Conservation (phyloP, 2,797 vertebrate genomes). For the Neosilurus hyrtlii region DNA sequence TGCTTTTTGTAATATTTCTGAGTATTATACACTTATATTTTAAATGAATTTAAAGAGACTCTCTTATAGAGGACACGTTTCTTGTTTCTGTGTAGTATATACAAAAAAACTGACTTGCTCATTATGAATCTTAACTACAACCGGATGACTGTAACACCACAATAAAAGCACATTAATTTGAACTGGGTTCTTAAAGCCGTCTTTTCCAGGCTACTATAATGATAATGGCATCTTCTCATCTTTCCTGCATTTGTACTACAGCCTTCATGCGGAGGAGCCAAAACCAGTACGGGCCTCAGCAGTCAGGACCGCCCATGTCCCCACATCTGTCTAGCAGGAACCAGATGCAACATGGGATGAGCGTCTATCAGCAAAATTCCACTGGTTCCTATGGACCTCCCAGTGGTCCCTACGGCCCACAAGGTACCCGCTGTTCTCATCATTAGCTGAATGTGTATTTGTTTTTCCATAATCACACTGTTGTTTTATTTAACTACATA, state of each 20-base stretch:
- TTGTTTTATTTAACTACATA: neutral
- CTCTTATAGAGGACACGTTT: too few species aligned
- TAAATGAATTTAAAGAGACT: too few species aligned
- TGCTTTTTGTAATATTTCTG: too few species aligned
- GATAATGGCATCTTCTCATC: neutral
- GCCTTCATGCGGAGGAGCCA: conserved; percentile 91
- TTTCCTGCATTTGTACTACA: conserved; percentile 56
- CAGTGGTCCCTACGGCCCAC: conserved; percentile 88
- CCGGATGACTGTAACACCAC: neutral
- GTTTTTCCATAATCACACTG: neutral
- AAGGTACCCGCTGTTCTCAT: conserved; percentile 74
- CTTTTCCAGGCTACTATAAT: neutral
- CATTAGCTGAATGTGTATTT: neutral
- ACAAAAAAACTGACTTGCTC: neutral
- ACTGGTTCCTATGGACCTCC: conserved; percentile 85
- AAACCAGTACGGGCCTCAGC: conserved; percentile 86
- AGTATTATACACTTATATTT: too few species aligned
- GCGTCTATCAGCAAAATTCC: conserved; percentile 84
- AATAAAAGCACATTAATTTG: neutral
- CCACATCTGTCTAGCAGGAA: conserved; percentile 86
- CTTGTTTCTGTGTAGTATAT: too few species aligned
- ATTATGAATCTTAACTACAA: neutral
- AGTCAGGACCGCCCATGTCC: conserved; percentile 86
- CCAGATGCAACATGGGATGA: conserved; percentile 84
- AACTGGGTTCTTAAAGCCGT: neutral